Percentiles rank a stretch among this genome's conserved stretches.
phyloP scores from a whole-genome alignment of 2,113 vertebrate genomes.

The Aythya baeri region DNA sequence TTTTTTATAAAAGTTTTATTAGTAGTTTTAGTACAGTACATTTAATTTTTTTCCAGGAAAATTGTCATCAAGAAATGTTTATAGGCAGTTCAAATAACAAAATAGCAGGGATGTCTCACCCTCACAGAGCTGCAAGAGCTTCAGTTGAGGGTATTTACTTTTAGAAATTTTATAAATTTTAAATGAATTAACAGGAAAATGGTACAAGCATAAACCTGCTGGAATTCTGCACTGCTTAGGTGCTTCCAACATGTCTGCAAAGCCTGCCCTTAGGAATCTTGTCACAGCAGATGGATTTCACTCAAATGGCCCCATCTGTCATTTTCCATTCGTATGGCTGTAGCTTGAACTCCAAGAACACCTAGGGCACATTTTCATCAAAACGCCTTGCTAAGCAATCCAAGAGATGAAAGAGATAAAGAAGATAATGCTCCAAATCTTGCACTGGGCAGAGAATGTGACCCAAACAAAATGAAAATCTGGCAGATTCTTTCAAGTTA shows the following conservation, averaged over 20 bases:
- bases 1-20: neutral
- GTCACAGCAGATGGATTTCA: conserved; percentile 30
- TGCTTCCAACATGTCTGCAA: neutral
- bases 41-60: neutral
- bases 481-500: neutral
- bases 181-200: neutral
- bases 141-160: neutral
- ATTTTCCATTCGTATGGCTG: neutral
- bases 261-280: conserved; percentile 2
- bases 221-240: neutral
- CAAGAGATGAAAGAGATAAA: conserved; percentile 38
- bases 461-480: conserved; percentile 33
- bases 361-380: conserved; percentile 36
- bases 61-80: neutral
- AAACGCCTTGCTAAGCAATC: conserved; percentile 26
- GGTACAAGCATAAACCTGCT: neutral
- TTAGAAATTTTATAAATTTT: neutral
- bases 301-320: conserved; percentile 53
- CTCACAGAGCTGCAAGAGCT: neutral
- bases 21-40: neutral
- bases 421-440: conserved; percentile 42
- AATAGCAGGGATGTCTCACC: neutral
- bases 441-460: neutral
- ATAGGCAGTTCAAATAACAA: neutral
- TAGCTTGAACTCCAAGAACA: conserved; percentile 26